These are phyloP conservation scores for Leptarthrus brevirostris DNA, from an alignment of 2,888 invertebrate species.

Conservation along the genomic window DNA sequence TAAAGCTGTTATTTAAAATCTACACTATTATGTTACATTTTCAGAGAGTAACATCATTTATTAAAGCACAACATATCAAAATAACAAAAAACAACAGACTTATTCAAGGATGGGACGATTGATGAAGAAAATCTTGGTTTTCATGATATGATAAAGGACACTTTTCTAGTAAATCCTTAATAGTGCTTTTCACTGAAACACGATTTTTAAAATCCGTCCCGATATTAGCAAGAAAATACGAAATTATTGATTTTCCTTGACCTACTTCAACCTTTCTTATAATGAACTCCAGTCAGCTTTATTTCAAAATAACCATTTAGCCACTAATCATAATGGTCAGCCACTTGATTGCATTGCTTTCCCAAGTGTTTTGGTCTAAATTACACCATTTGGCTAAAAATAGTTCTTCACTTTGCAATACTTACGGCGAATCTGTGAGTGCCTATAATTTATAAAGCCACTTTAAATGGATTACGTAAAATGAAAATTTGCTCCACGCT, in stretches of 20 bases:
- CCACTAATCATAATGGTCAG: slow-evolving; percentile 38
- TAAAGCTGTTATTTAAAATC: too few relatives aligned
- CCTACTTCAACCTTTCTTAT: slow-evolving; percentile 40
- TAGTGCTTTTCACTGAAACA: too few relatives aligned
- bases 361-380: slow-evolving; percentile 30
- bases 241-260: slow-evolving; percentile 18
- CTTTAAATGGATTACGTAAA: slow-evolving; percentile 48
- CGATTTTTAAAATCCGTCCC: too few relatives aligned
- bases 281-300: slow-evolving; percentile 22
- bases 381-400: slow-evolving; percentile 33
- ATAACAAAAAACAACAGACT: too few relatives aligned
- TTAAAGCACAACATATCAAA: too few relatives aligned
- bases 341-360: slow-evolving; percentile 20
- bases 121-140: too few relatives aligned
- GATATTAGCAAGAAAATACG: too few relatives aligned
- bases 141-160: too few relatives aligned
- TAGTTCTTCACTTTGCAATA: slow-evolving; percentile 48
- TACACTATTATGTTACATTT: too few relatives aligned
- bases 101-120: too few relatives aligned
- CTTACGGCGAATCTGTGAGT: slow-evolving; percentile 36
- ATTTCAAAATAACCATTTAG: slow-evolving; percentile 23
- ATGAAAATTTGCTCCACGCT: slow-evolving; percentile 37
- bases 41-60: too few relatives aligned
- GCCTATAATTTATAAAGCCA: slow-evolving; percentile 45
- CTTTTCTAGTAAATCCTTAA: too few relatives aligned